Evolutionary conservation across 2,797 vertebrate genomes (phyloP).

Genomic region (Adelosebastes latens): DNA sequence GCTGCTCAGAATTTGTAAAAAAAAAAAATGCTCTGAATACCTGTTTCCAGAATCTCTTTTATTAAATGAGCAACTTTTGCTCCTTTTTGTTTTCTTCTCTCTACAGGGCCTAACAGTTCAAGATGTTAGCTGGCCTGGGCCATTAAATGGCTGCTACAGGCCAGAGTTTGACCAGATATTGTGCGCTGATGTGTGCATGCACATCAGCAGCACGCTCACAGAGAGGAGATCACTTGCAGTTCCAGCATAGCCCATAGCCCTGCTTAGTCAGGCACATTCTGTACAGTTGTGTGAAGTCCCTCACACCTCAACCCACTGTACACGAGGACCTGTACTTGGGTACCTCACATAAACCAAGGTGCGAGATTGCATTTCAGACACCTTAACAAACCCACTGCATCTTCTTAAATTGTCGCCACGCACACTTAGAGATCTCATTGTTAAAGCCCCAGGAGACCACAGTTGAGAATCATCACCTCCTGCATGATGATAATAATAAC

Average conservation of each 20-base stretch:
- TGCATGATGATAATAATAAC: not conserved
- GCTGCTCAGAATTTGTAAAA: slow-evolving; percentile 11
- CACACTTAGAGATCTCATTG: not conserved
- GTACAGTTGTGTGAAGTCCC: slow-evolving; percentile 56
- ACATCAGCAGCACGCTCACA: slow-evolving; percentile 61
- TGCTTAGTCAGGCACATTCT: slow-evolving; percentile 57
- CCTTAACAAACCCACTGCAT: not conserved
- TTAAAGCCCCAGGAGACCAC: not conserved
- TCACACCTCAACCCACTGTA: slow-evolving; percentile 37
- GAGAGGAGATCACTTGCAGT: slow-evolving; percentile 68
- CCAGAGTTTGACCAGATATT: slow-evolving; percentile 88
- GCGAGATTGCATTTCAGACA: slow-evolving; percentile 44
- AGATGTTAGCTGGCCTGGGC: slow-evolving; percentile 96
- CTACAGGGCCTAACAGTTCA: slow-evolving; percentile 94
- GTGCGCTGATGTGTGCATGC: slow-evolving; percentile 71
- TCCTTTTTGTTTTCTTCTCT: slow-evolving; percentile 91
- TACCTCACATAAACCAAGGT: slow-evolving; percentile 52
- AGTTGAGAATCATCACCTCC: slow-evolving; percentile 25
- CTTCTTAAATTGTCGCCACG: not conserved
- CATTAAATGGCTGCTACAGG: slow-evolving; percentile 93
- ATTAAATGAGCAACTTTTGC: slow-evolving; percentile 94
- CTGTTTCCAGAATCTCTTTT: slow-evolving; percentile 68
- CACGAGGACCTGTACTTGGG: slow-evolving; percentile 61
- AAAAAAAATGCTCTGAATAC: slow-evolving; percentile 34
- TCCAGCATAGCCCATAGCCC: slow-evolving; percentile 61